Percentiles rank a stretch among this genome's conserved stretches.
Evolutionary conservation across 2,113 vertebrate genomes (phyloP).

Genomic region (Prionailurus viverrinus): DNA sequence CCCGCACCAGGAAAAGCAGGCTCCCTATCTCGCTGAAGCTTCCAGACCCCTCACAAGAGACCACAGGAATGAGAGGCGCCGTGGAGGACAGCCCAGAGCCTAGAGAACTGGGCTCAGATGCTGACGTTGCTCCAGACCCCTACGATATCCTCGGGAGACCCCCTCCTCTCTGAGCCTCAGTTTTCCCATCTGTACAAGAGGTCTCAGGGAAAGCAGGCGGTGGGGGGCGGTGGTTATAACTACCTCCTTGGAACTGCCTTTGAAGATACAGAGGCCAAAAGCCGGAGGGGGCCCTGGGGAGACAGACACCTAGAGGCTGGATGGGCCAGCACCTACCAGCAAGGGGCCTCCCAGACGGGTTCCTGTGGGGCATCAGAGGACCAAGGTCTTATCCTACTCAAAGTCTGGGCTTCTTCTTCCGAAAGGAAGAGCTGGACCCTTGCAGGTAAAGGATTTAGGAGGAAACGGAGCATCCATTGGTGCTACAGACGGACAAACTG

Average conservation of each 20-base stretch:
- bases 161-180: not conserved
- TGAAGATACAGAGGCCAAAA: not conserved
- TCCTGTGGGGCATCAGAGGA: not conserved
- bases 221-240: not conserved
- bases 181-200: not conserved
- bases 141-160: not conserved
- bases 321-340: accelerated
- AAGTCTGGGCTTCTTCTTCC: not conserved
- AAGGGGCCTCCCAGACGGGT: not conserved
- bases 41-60: not conserved
- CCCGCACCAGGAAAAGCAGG: not conserved
- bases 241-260: not conserved
- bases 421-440: not conserved
- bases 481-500: not conserved
- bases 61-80: not conserved
- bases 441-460: not conserved
- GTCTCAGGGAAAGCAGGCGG: not conserved
- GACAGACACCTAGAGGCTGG: not conserved
- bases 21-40: not conserved
- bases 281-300: not conserved
- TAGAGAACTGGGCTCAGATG: not conserved
- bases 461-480: not conserved
- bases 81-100: not conserved
- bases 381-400: too few species aligned
- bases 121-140: not conserved